Percentiles rank a stretch among this genome's conserved stretches.
Evolutionary conservation across 2,888 invertebrate species (phyloP).

Genomic region (Anodontia alba): DNA sequence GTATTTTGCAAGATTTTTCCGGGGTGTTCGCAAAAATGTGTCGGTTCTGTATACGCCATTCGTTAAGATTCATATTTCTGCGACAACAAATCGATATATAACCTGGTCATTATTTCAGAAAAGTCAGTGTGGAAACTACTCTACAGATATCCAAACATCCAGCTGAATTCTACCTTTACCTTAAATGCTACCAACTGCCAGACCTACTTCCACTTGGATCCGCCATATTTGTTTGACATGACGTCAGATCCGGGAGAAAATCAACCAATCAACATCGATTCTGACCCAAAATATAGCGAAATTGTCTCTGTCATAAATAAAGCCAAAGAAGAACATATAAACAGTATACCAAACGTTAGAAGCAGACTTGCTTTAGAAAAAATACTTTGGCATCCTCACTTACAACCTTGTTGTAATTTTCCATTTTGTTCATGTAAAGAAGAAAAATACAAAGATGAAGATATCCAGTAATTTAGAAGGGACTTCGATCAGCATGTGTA

Average conservation of each 20-base stretch:
- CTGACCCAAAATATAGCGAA: neutral
- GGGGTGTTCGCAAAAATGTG: no score
- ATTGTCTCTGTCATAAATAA: neutral
- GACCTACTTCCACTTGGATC: neutral
- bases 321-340: conserved; percentile 13
- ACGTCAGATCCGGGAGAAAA: conserved; percentile 34
- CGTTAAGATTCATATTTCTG: no score
- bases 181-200: neutral
- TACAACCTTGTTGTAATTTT: conserved; percentile 39
- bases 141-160: conserved; percentile 22
- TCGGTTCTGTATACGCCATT: no score
- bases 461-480: no score
- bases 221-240: conserved; percentile 33
- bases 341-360: neutral
- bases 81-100: no score
- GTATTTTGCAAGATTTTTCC: no score
- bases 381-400: conserved; percentile 31
- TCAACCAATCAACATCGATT: neutral
- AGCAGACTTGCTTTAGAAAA: neutral
- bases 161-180: neutral
- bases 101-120: conserved; percentile 26
- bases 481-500: no score
- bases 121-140: conserved; percentile 28
- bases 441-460: conserved; percentile 13
- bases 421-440: conserved; percentile 31